phyloP scores from a whole-genome alignment of 2,888 invertebrate genomes.

The Exephanes ischioxanthus region DNA sequence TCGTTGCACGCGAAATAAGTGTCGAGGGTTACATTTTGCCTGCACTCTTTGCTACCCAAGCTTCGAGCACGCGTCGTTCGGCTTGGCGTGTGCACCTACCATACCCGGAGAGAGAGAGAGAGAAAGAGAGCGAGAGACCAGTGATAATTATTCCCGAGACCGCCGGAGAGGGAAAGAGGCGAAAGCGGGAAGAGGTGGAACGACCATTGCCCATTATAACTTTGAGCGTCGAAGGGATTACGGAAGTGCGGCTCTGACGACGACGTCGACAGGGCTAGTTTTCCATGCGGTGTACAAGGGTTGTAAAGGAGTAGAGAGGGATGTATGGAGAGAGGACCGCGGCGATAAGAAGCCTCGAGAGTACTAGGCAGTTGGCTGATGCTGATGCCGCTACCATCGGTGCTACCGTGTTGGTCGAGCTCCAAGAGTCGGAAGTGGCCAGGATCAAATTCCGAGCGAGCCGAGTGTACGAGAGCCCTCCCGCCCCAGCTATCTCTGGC shows the following conservation, averaged over 20 bases:
- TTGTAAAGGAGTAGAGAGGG: slow-evolving; percentile 9
- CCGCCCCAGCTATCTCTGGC: not conserved
- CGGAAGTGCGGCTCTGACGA: not conserved
- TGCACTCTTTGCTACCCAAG: slow-evolving; percentile 47
- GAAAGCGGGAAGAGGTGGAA: slow-evolving; percentile 3
- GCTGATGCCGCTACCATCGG: slow-evolving; percentile 25
- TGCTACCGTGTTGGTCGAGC: slow-evolving; percentile 47
- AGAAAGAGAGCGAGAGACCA: slow-evolving; percentile 11
- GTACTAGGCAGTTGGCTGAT: slow-evolving; percentile 47
- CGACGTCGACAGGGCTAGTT: slow-evolving; percentile 20
- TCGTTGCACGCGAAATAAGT: slow-evolving; percentile 66
- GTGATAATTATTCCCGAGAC: slow-evolving; percentile 58
- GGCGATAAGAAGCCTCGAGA: slow-evolving; percentile 51
- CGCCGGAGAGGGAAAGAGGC: not conserved
- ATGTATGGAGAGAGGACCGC: slow-evolving; percentile 1
- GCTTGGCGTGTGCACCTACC: slow-evolving; percentile 31
- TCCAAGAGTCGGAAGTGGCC: slow-evolving; percentile 58
- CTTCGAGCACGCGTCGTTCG: slow-evolving; percentile 8
- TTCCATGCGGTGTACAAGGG: not conserved
- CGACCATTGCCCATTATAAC: slow-evolving; percentile 16
- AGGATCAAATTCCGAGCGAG: slow-evolving; percentile 55
- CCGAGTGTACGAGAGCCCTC: not conserved
- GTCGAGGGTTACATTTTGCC: slow-evolving; percentile 60
- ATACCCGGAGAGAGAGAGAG: not conserved
- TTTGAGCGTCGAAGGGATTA: slow-evolving; percentile 29